Evolutionary conservation across 53 echinoderm and acorn worm genomes (phyloP).

Genomic region (Luidia sarsii): DNA sequence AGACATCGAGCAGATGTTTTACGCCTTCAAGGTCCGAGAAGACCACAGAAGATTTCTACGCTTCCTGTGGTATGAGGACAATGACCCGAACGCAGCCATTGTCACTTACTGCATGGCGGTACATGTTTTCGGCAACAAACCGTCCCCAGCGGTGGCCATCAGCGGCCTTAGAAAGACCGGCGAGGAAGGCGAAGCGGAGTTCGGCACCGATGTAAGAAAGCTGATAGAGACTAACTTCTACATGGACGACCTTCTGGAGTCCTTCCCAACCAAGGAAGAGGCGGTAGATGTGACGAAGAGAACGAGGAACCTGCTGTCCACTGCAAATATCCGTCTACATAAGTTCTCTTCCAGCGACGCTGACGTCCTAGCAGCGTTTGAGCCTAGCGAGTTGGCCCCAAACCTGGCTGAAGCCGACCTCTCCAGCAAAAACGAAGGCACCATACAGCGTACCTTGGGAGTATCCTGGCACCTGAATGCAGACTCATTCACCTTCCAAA

Average conservation of each 20-base stretch:
- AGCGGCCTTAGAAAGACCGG: slow-evolving; percentile 36
- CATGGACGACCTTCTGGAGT: background rate
- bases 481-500: slow-evolving; percentile 38
- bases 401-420: slow-evolving; percentile 59
- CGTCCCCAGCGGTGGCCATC: slow-evolving; percentile 14
- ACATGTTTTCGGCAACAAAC: slow-evolving; percentile 5
- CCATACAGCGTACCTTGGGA: slow-evolving; percentile 33
- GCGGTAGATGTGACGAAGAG: background rate
- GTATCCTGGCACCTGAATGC: slow-evolving; percentile 27
- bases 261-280: background rate
- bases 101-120: slow-evolving; percentile 11
- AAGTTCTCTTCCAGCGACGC: slow-evolving; percentile 24
- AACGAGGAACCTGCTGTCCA: background rate
- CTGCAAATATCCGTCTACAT: slow-evolving; percentile 28
- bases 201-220: slow-evolving; percentile 25
- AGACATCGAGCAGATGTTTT: slow-evolving; percentile 28
- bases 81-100: slow-evolving; percentile 11
- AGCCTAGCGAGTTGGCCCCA: slow-evolving; percentile 10
- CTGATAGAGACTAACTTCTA: background rate
- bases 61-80: slow-evolving; percentile 15
- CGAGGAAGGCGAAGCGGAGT: slow-evolving; percentile 17
- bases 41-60: slow-evolving; percentile 1
- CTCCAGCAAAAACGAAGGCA: slow-evolving; percentile 42
- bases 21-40: slow-evolving; percentile 2
- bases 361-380: background rate